Percentiles rank a stretch among this genome's conserved stretches.
These are phyloP conservation scores for Ploceus nigricollis DNA, from an alignment of 2,113 vertebrate genomes.

Conservation along the genomic window DNA sequence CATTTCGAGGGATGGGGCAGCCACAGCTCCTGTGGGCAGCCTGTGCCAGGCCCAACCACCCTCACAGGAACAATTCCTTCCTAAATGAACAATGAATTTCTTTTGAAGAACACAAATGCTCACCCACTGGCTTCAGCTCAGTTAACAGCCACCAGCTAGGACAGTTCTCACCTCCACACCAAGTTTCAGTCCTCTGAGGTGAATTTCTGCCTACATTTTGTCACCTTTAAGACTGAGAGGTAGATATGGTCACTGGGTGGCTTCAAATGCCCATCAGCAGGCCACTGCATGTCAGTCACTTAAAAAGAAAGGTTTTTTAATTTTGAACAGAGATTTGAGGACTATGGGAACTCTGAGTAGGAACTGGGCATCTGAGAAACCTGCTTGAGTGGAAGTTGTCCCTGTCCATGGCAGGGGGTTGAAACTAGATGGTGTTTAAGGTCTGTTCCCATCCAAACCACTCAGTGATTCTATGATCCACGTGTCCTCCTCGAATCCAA, in stretches of 20 bases:
- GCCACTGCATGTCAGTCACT: not conserved
- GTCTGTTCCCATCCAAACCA: not conserved
- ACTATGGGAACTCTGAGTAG: not conserved
- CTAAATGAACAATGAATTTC: not conserved
- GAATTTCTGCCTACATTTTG: not conserved
- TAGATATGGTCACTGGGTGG: not conserved
- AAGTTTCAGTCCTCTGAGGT: not conserved
- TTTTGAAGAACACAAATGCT: not conserved
- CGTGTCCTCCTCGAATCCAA: not conserved
- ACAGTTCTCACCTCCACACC: not conserved
- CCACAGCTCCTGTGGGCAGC: not conserved
- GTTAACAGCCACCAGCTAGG: not conserved
- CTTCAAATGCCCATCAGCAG: not conserved
- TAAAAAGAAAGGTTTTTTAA: not conserved
- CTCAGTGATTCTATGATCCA: not conserved
- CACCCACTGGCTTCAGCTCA: accelerated
- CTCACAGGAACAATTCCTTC: not conserved
- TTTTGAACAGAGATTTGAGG: not conserved
- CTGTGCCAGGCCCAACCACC: not conserved
- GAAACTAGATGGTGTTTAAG: not conserved
- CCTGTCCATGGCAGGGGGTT: not conserved
- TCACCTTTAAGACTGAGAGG: not conserved
- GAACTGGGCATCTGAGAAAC: not conserved
- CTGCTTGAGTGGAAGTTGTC: not conserved
- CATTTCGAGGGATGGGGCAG: not conserved